phyloP scores from a whole-genome alignment of 2,113 vertebrate species.

The Muntiacus reevesi region DNA sequence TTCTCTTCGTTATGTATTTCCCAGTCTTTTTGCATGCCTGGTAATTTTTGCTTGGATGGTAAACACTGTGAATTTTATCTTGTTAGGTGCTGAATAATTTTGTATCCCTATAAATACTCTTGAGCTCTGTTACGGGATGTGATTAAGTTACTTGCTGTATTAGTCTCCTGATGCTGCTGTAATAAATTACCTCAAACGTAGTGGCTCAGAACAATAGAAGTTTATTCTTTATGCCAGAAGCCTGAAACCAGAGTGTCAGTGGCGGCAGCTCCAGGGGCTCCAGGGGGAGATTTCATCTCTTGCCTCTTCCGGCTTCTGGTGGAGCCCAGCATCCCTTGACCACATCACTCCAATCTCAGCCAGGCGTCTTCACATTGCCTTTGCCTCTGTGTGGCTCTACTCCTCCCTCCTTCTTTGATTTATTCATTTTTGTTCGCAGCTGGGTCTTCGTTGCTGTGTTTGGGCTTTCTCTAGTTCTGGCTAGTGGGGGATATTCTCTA shows the following conservation, averaged over 20 bases:
- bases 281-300: background rate
- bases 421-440: background rate
- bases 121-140: background rate
- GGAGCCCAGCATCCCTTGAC: rapidly evolving
- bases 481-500: background rate
- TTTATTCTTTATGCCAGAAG: background rate
- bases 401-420: background rate
- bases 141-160: background rate
- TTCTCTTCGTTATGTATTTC: background rate
- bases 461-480: background rate
- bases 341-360: rapidly evolving
- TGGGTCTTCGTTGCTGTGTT: background rate
- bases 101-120: background rate
- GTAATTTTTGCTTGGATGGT: background rate
- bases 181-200: background rate
- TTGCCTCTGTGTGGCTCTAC: background rate
- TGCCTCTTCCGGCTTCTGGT: background rate
- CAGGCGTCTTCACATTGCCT: background rate
- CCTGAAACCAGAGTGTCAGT: background rate
- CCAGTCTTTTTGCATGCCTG: background rate
- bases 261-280: background rate
- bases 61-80: background rate
- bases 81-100: background rate
- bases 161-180: background rate
- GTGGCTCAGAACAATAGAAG: background rate